Percentiles rank a stretch among this genome's conserved stretches.
These are phyloP conservation scores for Diploptera punctata DNA, from an alignment of 2,888 invertebrate species.

Conservation along the genomic window DNA sequence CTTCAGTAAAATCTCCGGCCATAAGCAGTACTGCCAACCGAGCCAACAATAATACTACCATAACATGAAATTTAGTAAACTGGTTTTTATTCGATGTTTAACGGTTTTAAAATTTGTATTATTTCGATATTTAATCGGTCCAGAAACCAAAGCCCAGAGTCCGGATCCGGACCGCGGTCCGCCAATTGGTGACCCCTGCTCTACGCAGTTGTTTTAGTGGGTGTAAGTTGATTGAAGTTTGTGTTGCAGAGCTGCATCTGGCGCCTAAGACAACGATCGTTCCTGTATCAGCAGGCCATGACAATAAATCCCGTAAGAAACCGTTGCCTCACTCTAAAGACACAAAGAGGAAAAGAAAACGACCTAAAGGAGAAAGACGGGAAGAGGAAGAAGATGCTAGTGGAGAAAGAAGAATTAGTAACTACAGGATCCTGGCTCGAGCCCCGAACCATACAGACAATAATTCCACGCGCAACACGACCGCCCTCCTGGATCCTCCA, in stretches of 20 bases:
- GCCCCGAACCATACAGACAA: constrained; percentile 34
- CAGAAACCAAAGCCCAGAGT: no score
- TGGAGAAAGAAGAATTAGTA: constrained; percentile 4
- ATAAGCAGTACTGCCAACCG: no score
- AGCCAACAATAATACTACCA: no score
- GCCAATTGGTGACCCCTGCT: no score
- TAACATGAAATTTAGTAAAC: no score
- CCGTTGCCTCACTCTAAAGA: constrained; percentile 5
- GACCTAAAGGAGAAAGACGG: constrained; percentile 14
- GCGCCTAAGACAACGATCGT: constrained; percentile 40
- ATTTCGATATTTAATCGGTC: no score
- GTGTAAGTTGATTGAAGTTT: no score
- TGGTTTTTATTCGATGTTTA: no score
- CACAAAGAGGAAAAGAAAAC: constrained; percentile 32
- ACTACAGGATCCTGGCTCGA: constrained; percentile 36
- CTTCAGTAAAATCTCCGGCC: no score
- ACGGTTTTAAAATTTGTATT: no score
- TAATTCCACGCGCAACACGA: constrained; percentile 22
- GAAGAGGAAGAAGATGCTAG: background rate
- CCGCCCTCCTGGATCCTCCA: constrained; percentile 35
- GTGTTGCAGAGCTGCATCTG: constrained; percentile 39
- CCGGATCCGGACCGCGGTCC: no score
- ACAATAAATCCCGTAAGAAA: constrained; percentile 37
- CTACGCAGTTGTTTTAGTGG: no score
- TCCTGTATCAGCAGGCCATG: constrained; percentile 36